phyloP scores from a whole-genome alignment of 1,140 invertebrate genomes.

The Cotesia vestalis region DNA sequence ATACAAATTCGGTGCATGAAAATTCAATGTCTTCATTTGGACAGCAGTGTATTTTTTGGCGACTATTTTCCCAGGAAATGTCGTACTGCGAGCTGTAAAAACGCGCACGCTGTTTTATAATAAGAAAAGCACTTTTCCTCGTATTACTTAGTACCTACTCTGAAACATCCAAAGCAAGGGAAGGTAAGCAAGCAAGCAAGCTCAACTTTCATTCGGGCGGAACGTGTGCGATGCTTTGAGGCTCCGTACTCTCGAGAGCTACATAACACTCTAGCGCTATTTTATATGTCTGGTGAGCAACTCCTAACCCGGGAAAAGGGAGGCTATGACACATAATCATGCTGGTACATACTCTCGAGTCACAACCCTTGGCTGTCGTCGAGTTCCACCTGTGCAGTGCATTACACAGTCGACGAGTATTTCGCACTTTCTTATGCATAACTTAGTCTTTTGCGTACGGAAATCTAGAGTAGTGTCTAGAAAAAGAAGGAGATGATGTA shows the following conservation, averaged over 20 bases:
- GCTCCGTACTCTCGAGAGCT: slow-evolving; percentile 13
- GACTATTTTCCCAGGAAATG: too few species aligned
- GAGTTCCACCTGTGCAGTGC: slow-evolving; percentile 24
- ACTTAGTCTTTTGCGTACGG: slow-evolving; percentile 29
- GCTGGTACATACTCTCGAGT: neutral
- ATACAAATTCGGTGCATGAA: neutral
- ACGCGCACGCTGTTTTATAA: slow-evolving; percentile 17
- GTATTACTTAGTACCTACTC: slow-evolving; percentile 60
- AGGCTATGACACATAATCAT: too few species aligned
- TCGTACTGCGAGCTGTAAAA: neutral
- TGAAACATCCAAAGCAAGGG: neutral
- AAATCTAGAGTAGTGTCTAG: slow-evolving; percentile 5
- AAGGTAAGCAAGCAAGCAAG: neutral
- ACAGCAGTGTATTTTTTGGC: too few species aligned
- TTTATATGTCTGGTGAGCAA: neutral
- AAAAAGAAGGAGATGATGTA: neutral
- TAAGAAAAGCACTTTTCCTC: slow-evolving; percentile 58
- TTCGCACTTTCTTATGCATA: slow-evolving; percentile 39
- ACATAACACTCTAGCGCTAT: slow-evolving; percentile 47
- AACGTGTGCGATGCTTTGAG: slow-evolving; percentile 33
- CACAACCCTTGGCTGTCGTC: neutral
- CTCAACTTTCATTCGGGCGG: slow-evolving; percentile 38
- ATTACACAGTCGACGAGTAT: slow-evolving; percentile 37
- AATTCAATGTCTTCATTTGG: neutral
- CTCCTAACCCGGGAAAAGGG: too few species aligned